Base-by-base conservation (phyloP, 2,113 vertebrate species). In the Rana temporaria region DNA sequence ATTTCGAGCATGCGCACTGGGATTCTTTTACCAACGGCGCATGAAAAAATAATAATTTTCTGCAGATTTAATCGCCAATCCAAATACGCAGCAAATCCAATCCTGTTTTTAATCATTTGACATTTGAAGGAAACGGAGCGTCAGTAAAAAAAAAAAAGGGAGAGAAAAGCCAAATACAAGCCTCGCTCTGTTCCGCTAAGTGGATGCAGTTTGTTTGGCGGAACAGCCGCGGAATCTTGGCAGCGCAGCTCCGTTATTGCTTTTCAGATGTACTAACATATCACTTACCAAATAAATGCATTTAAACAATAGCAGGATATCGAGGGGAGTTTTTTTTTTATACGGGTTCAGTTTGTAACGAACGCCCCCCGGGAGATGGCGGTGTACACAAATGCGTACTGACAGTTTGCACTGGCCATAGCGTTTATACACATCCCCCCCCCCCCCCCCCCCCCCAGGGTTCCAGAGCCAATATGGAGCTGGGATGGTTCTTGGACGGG, bases 221-320 rank as follows among this genome's bases (percentile, higher is more conserved):
- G 26, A 2, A 4, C 56, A 60, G n/a, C 34, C 32, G 34, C 3
- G 32, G 38, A 38, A 56, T 52, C 9, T 81, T 81, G 79, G 79
- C 68, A 81, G 30, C 48, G 48, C 22, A 7, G 30, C 24, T 2
- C 16, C 53, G 67, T 63, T 55, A n/a, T 65, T 74, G 26, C 26
- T 66, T 74, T 82, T 59, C 80, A 26, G 26, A 66, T 75, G 18
- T 73, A 64, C 63, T 55, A 34, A 55, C 52, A 56, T 55, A 34
- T 74, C 60, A 24, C 2, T 78, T 75, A 74, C 48, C 62, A 74
- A 82, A 82, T 82, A 82, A 82, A 82, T 67, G 52, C 80, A 82
- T 75, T 82, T 24, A 18, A 65, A 57, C 62, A 82, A 82, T 82
- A 68, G 26, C 38, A 18, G 65, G 34, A 22, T 62, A 74, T 74